Conservation (phyloP, 2,797 vertebrate species). For the Lepus oiostolus region DNA sequence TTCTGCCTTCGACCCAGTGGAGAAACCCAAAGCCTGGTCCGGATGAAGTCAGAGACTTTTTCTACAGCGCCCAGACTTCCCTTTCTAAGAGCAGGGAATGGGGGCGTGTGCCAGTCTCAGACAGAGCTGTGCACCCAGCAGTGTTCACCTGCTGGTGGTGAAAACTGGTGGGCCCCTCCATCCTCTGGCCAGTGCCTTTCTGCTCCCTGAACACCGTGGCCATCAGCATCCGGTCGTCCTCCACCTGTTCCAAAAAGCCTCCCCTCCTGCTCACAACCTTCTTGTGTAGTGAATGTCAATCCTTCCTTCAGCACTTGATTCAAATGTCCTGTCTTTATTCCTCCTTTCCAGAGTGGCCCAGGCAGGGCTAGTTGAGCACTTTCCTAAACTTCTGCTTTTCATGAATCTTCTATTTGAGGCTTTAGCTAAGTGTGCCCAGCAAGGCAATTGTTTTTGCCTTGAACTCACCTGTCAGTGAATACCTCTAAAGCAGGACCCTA, state of each 20-base stretch:
- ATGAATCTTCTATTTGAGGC: neutral
- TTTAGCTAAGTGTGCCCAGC: neutral
- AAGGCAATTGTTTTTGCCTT: neutral
- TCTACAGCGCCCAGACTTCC: neutral
- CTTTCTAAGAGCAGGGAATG: neutral
- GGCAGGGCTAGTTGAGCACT: neutral
- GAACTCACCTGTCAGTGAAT: neutral
- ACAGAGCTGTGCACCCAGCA: neutral
- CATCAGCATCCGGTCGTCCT: neutral
- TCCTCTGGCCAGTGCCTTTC: neutral
- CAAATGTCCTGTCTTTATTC: neutral
- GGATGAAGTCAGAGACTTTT: neutral
- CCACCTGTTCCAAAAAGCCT: neutral
- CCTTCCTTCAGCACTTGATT: neutral
- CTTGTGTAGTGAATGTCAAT: neutral
- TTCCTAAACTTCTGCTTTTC: constrained; percentile 32
- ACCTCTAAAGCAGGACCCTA: neutral
- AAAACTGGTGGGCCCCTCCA: accelerated
- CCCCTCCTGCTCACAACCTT: neutral
- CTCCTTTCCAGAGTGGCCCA: neutral
- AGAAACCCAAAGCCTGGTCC: neutral
- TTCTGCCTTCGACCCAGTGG: neutral
- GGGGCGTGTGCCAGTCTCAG: neutral
- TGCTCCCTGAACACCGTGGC: neutral
- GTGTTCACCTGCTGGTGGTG: neutral